Base-by-base conservation (phyloP, 2,797 vertebrate species). In the Argentina silus region DNA sequence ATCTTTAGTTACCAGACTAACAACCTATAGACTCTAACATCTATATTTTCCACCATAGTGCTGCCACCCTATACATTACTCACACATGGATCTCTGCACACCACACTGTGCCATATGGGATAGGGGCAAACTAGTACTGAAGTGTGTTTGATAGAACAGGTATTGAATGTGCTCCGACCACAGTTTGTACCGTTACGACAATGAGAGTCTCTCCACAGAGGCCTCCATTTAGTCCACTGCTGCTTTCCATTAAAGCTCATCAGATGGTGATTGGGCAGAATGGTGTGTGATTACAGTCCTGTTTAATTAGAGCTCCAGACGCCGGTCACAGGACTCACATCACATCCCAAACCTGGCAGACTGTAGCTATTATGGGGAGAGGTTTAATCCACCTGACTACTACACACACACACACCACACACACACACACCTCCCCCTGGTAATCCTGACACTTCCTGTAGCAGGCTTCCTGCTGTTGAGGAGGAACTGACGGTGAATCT, bases 391-490 rank as follows among this genome's bases (percentile, higher is more conserved):
- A 90, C 70, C 79, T 77, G 75, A 65, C 44, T 10, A 48, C 21
- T 10, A 10, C 8, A 3, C 48, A 10, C 48, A 12, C 48, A n/a
- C n/a, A n/a, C n/a, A n/a, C n/a, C n/a, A n/a, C n/a, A n/a, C n/a
- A n/a, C n/a, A 81, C 85, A 86, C 81, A 81, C 53, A 71, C 69
- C 62, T 43, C 56, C 56, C 43, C 11, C 10, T 23, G 56, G 71
- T 91, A 91, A 90, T 88, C 86, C 77, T 43, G 14, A n/a, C 61
- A 53, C 74, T 84, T 89, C 84, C 83, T 78, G 73, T 68, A 36
- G 27, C 27, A 36, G 27, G 4, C 27, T 36, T 36, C 27, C 27
- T 36, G 27, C 27, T 36, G 27, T 36, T 36, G 27, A 36, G 27
- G 27, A 36, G 27, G 27, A 36, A 36, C 4, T 36, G 27, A 36